Percentiles rank a stretch among this genome's conserved stretches.
phyloP scores from a whole-genome alignment of 2,888 invertebrate genomes.

The Cataglyphis cursor region DNA sequence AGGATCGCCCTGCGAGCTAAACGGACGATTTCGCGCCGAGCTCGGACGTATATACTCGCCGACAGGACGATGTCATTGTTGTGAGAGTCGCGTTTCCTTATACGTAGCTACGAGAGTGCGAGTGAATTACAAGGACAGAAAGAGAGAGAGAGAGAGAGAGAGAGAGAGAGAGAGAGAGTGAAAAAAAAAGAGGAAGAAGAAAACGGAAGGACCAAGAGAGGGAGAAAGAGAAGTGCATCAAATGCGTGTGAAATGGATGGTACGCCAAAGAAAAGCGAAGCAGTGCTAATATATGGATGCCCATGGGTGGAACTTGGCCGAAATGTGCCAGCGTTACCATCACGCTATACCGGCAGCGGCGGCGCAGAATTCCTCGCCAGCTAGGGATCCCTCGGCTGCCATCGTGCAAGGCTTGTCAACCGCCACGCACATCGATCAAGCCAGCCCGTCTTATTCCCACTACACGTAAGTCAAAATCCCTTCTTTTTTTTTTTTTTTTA shows the following conservation, averaged over 20 bases:
- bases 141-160: background rate
- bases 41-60: background rate
- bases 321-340: slow-evolving; percentile 87
- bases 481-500: background rate
- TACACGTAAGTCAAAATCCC: slow-evolving; percentile 84
- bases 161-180: slow-evolving; percentile 56
- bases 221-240: slow-evolving; percentile 73
- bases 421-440: slow-evolving; percentile 84
- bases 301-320: slow-evolving; percentile 87
- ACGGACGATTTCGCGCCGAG: slow-evolving; percentile 4
- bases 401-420: slow-evolving; percentile 83
- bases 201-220: slow-evolving; percentile 36
- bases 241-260: slow-evolving; percentile 85
- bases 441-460: slow-evolving; percentile 85
- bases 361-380: slow-evolving; percentile 84
- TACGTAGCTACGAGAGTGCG: slow-evolving; percentile 18
- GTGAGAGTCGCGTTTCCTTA: slow-evolving; percentile 40
- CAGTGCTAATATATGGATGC: slow-evolving; percentile 86
- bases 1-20: slow-evolving; percentile 29
- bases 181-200: slow-evolving; percentile 31
- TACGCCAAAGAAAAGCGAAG: slow-evolving; percentile 84
- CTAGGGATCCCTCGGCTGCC: slow-evolving; percentile 83
- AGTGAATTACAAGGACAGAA: slow-evolving; percentile 57
- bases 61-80: slow-evolving; percentile 34
- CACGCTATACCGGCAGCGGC: slow-evolving; percentile 83